These are phyloP conservation scores for Phrixothrix hirtus DNA, from an alignment of 2,888 invertebrate species.

Conservation along the genomic window DNA sequence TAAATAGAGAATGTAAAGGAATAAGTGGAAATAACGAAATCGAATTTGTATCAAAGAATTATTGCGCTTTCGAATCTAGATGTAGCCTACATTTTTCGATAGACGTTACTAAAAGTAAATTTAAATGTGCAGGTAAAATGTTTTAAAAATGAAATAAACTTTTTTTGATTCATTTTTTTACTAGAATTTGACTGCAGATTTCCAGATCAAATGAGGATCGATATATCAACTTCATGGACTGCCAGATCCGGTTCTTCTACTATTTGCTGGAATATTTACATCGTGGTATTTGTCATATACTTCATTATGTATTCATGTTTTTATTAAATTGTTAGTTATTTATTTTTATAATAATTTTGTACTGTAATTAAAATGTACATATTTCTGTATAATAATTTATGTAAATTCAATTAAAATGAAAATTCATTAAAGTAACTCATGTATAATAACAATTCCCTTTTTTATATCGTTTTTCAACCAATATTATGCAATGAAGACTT, in stretches of 20 bases:
- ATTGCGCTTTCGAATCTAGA: conserved; percentile 56
- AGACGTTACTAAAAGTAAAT: conserved; percentile 57
- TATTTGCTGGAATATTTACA: conserved; percentile 20
- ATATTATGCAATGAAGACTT: no score
- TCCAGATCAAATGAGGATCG: conserved; percentile 65
- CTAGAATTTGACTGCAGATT: conserved; percentile 69
- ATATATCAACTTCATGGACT: conserved; percentile 42
- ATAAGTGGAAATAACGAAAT: conserved; percentile 56
- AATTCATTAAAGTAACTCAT: no score
- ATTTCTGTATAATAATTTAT: no score
- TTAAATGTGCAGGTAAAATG: conserved; percentile 63
- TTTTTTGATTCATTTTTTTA: conserved; percentile 36
- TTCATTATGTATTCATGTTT: no score
- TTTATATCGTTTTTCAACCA: no score
- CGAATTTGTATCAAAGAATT: conserved; percentile 59
- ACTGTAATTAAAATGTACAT: no score
- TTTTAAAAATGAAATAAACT: not conserved
- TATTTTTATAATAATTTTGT: no score
- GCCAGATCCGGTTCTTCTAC: conserved; percentile 35
- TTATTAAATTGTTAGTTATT: no score
- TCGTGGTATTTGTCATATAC: no score
- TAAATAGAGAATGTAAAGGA: conserved; percentile 57
- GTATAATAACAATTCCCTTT: no score
- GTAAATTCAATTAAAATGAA: no score
- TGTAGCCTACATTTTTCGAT: conserved; percentile 58